Evolutionary conservation across 2,797 vertebrate genomes (phyloP).

Genomic region (Pseudochromis fuscus): DNA sequence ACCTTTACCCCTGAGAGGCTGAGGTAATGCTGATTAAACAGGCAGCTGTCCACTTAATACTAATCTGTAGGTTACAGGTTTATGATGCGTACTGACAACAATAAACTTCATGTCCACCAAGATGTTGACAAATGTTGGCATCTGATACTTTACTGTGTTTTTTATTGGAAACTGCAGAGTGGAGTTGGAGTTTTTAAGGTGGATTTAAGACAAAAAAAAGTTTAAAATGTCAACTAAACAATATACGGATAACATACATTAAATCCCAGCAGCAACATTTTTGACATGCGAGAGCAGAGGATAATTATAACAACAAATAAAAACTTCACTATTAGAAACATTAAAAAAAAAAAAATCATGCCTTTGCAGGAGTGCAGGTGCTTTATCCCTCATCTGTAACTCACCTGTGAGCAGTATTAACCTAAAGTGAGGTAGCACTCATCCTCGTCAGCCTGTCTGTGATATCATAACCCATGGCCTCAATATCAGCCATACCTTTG

Average conservation of each 20-base stretch:
- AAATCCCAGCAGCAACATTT: neutral
- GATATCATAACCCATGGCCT: constrained; percentile 84
- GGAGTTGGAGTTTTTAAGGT: too few relatives aligned
- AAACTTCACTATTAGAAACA: constrained; percentile 4
- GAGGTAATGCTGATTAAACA: constrained; percentile 79
- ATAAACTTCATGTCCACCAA: constrained; percentile 30
- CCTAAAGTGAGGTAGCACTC: constrained; percentile 62
- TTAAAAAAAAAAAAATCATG: constrained; percentile 1
- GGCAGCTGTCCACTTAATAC: constrained; percentile 77
- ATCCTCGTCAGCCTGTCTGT: constrained; percentile 66
- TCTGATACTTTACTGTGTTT: neutral
- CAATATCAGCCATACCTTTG: constrained; percentile 85
- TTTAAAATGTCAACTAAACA: neutral
- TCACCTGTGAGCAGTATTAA: constrained; percentile 76
- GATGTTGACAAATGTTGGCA: constrained; percentile 7
- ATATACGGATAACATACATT: neutral
- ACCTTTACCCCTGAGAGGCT: constrained; percentile 75
- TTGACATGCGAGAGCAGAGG: neutral
- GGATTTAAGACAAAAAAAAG: neutral
- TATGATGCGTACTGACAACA: constrained; percentile 46
- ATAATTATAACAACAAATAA: neutral
- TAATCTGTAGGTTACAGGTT: constrained; percentile 65
- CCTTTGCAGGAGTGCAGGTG: constrained; percentile 27
- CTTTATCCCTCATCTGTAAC: constrained; percentile 63
- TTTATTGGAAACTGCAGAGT: too few relatives aligned